Percentiles rank a stretch among this genome's conserved stretches.
Evolutionary conservation across 2,113 vertebrate genomes (phyloP).

Genomic region (Papio anubis): DNA sequence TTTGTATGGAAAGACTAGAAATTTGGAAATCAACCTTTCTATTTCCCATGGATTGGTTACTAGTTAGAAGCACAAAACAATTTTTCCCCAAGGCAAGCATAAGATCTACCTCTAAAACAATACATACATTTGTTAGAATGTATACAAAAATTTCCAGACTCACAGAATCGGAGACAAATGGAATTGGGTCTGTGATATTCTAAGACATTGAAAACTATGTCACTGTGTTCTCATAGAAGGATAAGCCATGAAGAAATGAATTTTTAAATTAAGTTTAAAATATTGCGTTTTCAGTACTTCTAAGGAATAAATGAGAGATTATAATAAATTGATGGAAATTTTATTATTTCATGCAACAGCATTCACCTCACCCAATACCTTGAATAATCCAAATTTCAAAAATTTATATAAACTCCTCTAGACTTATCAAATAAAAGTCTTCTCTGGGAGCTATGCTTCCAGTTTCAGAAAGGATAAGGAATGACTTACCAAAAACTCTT

Average conservation of each 20-base stretch:
- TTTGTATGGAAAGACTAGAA: not conserved
- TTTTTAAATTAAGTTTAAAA: conserved; percentile 43
- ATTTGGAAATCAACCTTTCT: not conserved
- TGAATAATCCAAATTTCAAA: conserved; percentile 27
- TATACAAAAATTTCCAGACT: conserved; percentile 15
- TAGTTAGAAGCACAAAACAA: conserved; percentile 37
- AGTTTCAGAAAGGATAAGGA: conserved; percentile 48
- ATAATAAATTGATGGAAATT: conserved; percentile 20
- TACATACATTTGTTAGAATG: conserved; percentile 32
- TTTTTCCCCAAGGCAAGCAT: not conserved
- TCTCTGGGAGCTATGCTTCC: conserved; percentile 28
- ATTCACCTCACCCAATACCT: not conserved
- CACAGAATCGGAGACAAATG: conserved; percentile 33
- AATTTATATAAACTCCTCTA: not conserved
- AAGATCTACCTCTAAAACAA: not conserved
- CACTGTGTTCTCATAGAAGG: not conserved
- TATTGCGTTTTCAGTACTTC: conserved; percentile 30
- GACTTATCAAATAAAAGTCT: conserved; percentile 28
- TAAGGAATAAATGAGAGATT: conserved; percentile 20
- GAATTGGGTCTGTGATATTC: conserved; percentile 28
- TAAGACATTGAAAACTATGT: conserved; percentile 36
- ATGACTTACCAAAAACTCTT: not conserved
- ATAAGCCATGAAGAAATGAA: not conserved
- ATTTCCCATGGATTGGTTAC: not conserved
- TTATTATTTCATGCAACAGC: conserved; percentile 5